Base-by-base conservation (phyloP, 2,888 invertebrate species). In the Macropis europaea region DNA sequence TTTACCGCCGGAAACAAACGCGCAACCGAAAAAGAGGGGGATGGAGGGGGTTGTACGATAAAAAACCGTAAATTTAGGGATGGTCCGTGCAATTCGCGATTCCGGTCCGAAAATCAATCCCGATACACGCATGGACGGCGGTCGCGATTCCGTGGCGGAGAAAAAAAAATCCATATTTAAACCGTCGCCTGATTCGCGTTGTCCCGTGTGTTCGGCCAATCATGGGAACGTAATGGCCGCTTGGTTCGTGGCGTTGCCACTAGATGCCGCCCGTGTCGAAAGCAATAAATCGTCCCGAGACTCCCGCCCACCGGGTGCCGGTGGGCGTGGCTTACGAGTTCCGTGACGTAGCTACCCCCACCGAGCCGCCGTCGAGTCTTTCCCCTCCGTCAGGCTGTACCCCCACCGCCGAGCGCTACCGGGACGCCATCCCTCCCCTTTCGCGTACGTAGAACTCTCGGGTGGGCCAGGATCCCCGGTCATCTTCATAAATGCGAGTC, bases 231-330 rank as follows among this genome's bases (percentile, higher is more conserved):
- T 92, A 92, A 92, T 92, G 92, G 92, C 92, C 91, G 56, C 34
- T 57, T 74, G 81, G 79, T 87, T 79, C 59, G 54, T 87, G 88
- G 88, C 88, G 88, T 87, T 87, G 89, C 91, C 91, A 90, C 90
- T 91, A 92, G 92, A 92, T 92, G 92, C 90, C 92, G 84, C 71
- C 74, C 71, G 40, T 30, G 80, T 78, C 73, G 79, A 66, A 43
- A 79, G 83, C 88, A 88, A 82, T 90, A 90, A 90, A 90, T 90
- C 87, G 84, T 86, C 64, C 54, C 54, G 63, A 84, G 85, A 88
- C 91, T 91, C 92, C 92, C 92, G 92, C 92, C 92, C 92, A 92
- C 91, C 89, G 90, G 89, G 87, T 88, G 89, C 87, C 84, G 87
- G 90, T 90, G 91, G 92, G 92, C 92, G 92, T 92, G 88, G 89